Base-by-base conservation (phyloP, 2,888 invertebrate genomes). In the Ashinkailepas kermadecensis region DNA sequence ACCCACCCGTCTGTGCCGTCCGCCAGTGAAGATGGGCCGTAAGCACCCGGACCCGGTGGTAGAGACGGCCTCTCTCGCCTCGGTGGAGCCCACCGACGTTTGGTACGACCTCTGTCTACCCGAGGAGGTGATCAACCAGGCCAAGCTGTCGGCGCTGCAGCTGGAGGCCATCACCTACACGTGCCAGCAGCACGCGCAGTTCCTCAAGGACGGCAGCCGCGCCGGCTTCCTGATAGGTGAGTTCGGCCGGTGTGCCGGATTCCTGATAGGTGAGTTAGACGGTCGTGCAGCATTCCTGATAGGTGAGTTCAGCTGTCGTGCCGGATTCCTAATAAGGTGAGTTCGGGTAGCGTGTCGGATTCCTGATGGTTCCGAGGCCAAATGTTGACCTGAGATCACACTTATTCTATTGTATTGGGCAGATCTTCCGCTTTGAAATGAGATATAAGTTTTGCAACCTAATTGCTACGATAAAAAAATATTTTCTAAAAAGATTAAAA, bases 11-110 rank as follows among this genome's bases (percentile, higher is more conserved):
- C 39, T 39, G 39, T 39, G 39, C 39, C 39, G 39, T 4, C 1
- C 39, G 87, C 21, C 88, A 95, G 94, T 97, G 85, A 95, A 95
- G 88, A 89, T 97, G 81, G 99, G 99, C 18, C 92, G 92, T 85
- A 95, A 96, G 86, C 99, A 99, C 91, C 99, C 99, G 0, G 99
- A 99, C 89, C 94, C 96, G 0, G 99, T 99, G 11, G 99, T 99
- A 13, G 99, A 99, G 88, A 99, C 99, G 0, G 97, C 97, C 13
- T 98, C 99, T 0, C 89, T 99, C 78, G 96, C 97, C 0, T 97
- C 96, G 67, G 97, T 99, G 81, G 95, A 95, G 86, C 96, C 98
- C 0, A 94, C 95, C 1, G 96, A 98, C 87, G 94, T 97, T 81
- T 94, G 94, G 89, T 85, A 85, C 70, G 74, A 83, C 10, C 82